Evolutionary conservation across 1,140 invertebrate species (phyloP).

Genomic region (Drosophila subobscura): DNA sequence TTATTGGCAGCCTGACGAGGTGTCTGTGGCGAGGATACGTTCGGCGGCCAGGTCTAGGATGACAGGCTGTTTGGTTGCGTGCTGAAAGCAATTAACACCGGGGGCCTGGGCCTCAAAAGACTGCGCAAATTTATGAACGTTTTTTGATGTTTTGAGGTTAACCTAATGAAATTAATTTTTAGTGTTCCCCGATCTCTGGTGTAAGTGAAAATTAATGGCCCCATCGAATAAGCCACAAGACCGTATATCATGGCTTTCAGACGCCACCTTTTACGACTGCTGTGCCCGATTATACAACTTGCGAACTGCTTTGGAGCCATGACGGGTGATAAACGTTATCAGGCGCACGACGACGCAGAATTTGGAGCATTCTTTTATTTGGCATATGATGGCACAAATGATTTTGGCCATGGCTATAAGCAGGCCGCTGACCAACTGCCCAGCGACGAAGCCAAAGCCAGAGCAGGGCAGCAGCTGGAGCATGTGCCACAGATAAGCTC

Average conservation of each 20-base stretch:
- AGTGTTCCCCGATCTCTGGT: neutral
- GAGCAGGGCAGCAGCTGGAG: conserved; percentile 7
- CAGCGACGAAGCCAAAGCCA: neutral
- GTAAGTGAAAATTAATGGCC: conserved; percentile 38
- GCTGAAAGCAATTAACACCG: conserved; percentile 43
- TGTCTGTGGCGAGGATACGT: neutral
- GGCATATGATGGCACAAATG: conserved; percentile 10
- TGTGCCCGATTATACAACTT: neutral
- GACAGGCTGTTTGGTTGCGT: conserved; percentile 47
- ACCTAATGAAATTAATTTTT: conserved; percentile 39
- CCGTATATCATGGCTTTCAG: conserved; percentile 22
- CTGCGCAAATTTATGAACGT: conserved; percentile 43
- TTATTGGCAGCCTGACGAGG: conserved; percentile 37
- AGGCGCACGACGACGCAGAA: conserved; percentile 24
- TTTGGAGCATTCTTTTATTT: conserved; percentile 15
- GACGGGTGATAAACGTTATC: conserved; percentile 39
- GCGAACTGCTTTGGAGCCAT: neutral
- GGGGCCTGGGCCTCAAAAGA: neutral
- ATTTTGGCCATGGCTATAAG: conserved; percentile 29
- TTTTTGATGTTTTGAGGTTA: conserved; percentile 38
- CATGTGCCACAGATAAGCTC: conserved; percentile 41
- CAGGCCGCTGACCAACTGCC: too few relatives aligned
- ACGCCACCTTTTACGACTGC: conserved; percentile 23
- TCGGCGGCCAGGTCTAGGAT: conserved; percentile 1
- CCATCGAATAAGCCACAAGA: neutral